A percentile compares a stretch with the other conserved stretches of the same genome.
phyloP scores from a whole-genome alignment of 92 coral and sea anemone species.

The Chrysogorgia sp. region DNA sequence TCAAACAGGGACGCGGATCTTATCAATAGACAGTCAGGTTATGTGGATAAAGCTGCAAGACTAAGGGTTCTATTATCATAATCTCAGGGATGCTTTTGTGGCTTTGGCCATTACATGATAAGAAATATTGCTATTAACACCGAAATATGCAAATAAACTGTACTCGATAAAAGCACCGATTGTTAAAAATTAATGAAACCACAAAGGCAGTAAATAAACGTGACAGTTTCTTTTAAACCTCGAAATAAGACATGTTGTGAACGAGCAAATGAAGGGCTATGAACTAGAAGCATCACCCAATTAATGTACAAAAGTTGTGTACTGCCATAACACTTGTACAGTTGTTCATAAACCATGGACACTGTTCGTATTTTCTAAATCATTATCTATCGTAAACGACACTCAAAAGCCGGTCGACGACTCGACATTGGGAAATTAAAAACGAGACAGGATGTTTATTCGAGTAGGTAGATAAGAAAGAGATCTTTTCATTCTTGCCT shows the following conservation, averaged over 20 bases:
- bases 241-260: constrained; percentile 2
- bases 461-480: not conserved
- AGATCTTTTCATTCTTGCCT: not conserved
- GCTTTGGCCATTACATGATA: not conserved
- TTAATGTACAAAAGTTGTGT: not conserved
- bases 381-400: not conserved
- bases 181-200: constrained; percentile 34
- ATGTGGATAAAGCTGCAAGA: too few relatives aligned
- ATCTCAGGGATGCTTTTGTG: too few relatives aligned
- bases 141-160: not conserved
- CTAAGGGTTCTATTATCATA: too few relatives aligned
- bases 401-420: not conserved
- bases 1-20: constrained; percentile 16
- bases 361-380: not conserved
- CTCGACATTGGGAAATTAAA: not conserved
- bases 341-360: not conserved
- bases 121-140: too few relatives aligned
- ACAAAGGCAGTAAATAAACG: constrained; percentile 2
- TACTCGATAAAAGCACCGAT: constrained; percentile 5
- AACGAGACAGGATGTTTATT: not conserved
- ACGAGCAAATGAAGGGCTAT: constrained; percentile 11
- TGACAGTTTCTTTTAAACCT: not conserved
- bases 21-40: too few relatives aligned
- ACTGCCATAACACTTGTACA: not conserved
- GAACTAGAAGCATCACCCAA: constrained; percentile 7